phyloP scores from a whole-genome alignment of 92 coral and sea anemone genomes.

The Nematostella vectensis region DNA sequence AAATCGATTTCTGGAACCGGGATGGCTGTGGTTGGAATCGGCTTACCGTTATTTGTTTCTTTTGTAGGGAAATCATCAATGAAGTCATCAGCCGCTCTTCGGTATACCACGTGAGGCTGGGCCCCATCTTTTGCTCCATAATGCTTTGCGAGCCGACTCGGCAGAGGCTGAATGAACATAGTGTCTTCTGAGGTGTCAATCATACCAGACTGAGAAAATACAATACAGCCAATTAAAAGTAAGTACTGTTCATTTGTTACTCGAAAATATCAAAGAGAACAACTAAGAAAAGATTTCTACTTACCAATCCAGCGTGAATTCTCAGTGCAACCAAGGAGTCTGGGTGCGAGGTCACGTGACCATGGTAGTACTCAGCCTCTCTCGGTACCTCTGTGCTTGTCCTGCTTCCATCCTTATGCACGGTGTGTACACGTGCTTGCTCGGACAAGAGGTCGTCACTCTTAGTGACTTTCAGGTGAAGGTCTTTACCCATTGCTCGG shows the following conservation, averaged over 20 bases:
- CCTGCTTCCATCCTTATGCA: constrained; percentile 15
- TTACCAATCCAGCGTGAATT: constrained; percentile 8
- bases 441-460: constrained; percentile 40
- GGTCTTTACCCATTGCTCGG: constrained; percentile 35
- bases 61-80: neutral
- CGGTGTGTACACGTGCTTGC: constrained; percentile 28
- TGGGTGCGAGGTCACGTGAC: constrained; percentile 66
- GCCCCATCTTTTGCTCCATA: constrained; percentile 34
- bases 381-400: constrained; percentile 15
- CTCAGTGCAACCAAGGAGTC: constrained; percentile 62
- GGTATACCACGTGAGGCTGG: constrained; percentile 61
- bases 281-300: too few relatives aligned
- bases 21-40: too few relatives aligned
- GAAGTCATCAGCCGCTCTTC: too few relatives aligned
- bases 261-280: too few relatives aligned
- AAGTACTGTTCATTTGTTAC: neutral
- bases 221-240: neutral
- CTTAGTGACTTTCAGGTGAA: constrained; percentile 55
- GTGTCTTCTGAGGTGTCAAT: constrained; percentile 37
- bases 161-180: constrained; percentile 67
- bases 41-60: neutral
- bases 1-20: too few relatives aligned
- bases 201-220: constrained; percentile 78
- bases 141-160: constrained; percentile 64
- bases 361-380: constrained; percentile 36